Base-by-base conservation (phyloP, 1,140 invertebrate species). In the Phymorhynchus buccinoides region DNA sequence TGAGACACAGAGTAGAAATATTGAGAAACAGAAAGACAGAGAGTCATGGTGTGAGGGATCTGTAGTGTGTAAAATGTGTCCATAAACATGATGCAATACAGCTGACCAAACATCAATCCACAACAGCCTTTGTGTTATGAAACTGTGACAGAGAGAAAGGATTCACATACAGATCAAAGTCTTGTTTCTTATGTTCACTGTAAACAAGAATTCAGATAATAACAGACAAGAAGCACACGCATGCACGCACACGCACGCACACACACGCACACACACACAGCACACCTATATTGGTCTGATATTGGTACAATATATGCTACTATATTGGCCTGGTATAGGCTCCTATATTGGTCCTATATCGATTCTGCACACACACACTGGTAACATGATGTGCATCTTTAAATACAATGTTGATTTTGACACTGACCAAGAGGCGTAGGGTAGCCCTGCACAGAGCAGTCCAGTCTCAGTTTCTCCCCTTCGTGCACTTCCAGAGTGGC, bases 121-220 rank as follows among this genome's bases (percentile, higher is more conserved):
- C 98, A 97, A 87, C 96, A 96, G 93, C 98, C 98, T 94, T 99
- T 99, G 89, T 97, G 93, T 98, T 98, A 99, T 86, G 95, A 95
- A 66, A 94, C 94, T 94, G 87, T 35, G 88, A n/a, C n/a, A 84
- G 77, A n/a, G 22, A 37, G 30, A 71, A 6, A 32, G 30, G 68
- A 35, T 12, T 22, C 9, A 12, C n/a, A n/a, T n/a, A n/a, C n/a
- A n/a, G n/a, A n/a, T n/a, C n/a, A n/a, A n/a, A n/a, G n/a, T n/a
- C n/a, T n/a, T n/a, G n/a, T n/a, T n/a, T n/a, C n/a, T n/a, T n/a
- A n/a, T n/a, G n/a, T n/a, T n/a, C n/a, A n/a, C n/a, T n/a, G n/a
- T n/a, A n/a, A n/a, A n/a, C n/a, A n/a, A n/a, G n/a, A n/a, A n/a
- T n/a, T n/a, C n/a, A n/a, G n/a, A n/a, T n/a, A n/a, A n/a, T n/a